phyloP scores from a whole-genome alignment of 2,113 vertebrate genomes.

The Terrapene triunguis region DNA sequence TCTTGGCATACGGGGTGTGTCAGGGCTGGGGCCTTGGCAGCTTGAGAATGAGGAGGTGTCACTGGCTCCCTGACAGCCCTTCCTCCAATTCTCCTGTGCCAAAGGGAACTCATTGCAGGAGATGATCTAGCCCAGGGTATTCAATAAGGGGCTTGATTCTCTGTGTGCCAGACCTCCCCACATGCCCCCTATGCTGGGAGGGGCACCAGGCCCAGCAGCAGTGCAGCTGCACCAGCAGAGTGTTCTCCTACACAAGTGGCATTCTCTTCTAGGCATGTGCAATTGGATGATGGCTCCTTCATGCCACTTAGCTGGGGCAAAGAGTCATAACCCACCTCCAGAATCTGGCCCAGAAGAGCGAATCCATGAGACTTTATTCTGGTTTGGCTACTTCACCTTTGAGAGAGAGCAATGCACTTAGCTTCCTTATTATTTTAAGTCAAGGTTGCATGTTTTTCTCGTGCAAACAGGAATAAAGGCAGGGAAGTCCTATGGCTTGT shows the following conservation, averaged over 20 bases:
- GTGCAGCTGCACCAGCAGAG: neutral
- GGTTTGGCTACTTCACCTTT: neutral
- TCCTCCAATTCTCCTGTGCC: neutral
- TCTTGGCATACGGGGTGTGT: neutral
- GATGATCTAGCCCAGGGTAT: neutral
- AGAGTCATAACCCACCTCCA: neutral
- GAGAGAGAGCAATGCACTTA: neutral
- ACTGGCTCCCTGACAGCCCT: neutral
- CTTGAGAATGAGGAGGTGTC: neutral
- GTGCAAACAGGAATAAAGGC: neutral
- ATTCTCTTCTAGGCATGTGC: neutral
- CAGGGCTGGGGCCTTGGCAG: neutral
- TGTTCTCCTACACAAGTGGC: neutral
- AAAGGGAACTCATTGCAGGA: neutral
- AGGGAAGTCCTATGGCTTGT: neutral
- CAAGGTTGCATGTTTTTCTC: neutral
- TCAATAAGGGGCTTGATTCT: neutral
- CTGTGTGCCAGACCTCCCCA: neutral
- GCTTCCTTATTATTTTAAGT: neutral
- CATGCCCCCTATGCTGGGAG: neutral
- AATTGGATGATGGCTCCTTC: neutral
- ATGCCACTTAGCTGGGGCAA: neutral
- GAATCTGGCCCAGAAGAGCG: too few species aligned
- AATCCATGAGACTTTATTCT: neutral
- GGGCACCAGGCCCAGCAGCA: neutral